These are phyloP conservation scores for Drosophila subobscura DNA, from an alignment of 1,140 invertebrate species.

Conservation along the genomic window DNA sequence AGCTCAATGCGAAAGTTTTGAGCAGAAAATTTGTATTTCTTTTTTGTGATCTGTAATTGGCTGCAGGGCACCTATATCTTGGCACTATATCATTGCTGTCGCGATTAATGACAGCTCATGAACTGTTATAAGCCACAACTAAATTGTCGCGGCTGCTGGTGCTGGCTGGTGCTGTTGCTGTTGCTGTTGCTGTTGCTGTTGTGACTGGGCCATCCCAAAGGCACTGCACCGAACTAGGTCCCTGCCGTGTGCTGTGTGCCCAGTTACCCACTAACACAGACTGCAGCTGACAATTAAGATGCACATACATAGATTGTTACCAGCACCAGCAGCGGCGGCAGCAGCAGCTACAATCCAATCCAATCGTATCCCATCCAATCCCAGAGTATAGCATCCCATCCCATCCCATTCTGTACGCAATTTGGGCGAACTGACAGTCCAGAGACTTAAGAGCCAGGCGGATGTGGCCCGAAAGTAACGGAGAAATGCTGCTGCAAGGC, in stretches of 20 bases:
- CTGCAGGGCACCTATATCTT: conserved; percentile 67
- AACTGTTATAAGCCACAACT: conserved; percentile 73
- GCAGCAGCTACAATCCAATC: conserved; percentile 37
- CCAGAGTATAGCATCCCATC: conserved; percentile 11
- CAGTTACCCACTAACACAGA: conserved; percentile 76
- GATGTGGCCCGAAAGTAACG: conserved; percentile 78
- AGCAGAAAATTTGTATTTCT: conserved; percentile 33
- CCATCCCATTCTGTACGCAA: conserved; percentile 65
- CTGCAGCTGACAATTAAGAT: conserved; percentile 79
- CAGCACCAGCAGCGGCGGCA: conserved; percentile 27
- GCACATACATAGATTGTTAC: conserved; percentile 71
- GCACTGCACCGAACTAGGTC: conserved; percentile 62
- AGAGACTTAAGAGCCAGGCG: conserved; percentile 56
- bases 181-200: conserved; percentile 16
- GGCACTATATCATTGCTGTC: conserved; percentile 74
- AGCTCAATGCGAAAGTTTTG: conserved; percentile 28
- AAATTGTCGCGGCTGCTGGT: conserved; percentile 59
- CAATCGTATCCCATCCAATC: conserved; percentile 24
- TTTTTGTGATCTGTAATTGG: conserved; percentile 73
- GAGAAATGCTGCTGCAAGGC: conserved; percentile 45
- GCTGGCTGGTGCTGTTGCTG: conserved; percentile 23
- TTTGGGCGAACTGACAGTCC: conserved; percentile 73
- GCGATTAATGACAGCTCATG: conserved; percentile 78
- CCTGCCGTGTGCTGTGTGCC: conserved; percentile 59
- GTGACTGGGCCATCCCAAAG: conserved; percentile 51